Evolutionary conservation across 2,113 vertebrate genomes (phyloP), one percentile per base, ranked within the genome.

Genomic region (Pachypanchax playfairii): DNA sequence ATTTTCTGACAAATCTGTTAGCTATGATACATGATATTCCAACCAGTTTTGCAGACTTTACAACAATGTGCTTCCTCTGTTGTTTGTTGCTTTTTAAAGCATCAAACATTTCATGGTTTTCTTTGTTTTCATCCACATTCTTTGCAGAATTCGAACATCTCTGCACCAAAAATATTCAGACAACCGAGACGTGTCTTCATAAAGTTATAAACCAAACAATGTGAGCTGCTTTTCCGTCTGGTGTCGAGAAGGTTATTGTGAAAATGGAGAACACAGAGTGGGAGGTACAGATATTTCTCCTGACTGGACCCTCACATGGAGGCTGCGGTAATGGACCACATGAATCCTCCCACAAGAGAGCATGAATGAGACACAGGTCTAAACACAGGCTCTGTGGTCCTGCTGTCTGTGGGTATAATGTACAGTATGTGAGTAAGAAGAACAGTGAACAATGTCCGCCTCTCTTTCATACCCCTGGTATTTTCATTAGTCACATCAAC

Each of bases 311-410:
- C 61, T 87, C 62, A 29, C 81, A 73, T 28, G 48, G 65, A 82
- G 77, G 72, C 75, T 90, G 83, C 90, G 91, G 88, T 87, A 90
- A 90, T 65, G 77, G 25, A 65, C 62, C 12, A 14, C 25, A 81
- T 29, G 60, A 83, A 62, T 75, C 57, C 57, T 86, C 83, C 86
- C 81, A 69, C 65, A 70, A 33, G 79, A 82, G 68, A 83, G 79
- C 38, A 55, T 33, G 51, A 71, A 68, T 73, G 82, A 89, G 75
- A 68, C 62, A 71, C 48, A 66, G 62, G 78, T 77, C 77, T 52
- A 60, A 73, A 74, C 46, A 65, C 70, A 65, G 49, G 69, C 54
- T 78, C 67, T 61, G 57, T 84, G 75, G 82, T 76, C 64, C 51
- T 5, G 15, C 44, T 43, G 29, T 41, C 52, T 46, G 69, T 70